Percentiles rank a stretch among this genome's conserved stretches.
Conservation (phyloP, 2,888 invertebrate genomes). For the Molorchus minor region DNA sequence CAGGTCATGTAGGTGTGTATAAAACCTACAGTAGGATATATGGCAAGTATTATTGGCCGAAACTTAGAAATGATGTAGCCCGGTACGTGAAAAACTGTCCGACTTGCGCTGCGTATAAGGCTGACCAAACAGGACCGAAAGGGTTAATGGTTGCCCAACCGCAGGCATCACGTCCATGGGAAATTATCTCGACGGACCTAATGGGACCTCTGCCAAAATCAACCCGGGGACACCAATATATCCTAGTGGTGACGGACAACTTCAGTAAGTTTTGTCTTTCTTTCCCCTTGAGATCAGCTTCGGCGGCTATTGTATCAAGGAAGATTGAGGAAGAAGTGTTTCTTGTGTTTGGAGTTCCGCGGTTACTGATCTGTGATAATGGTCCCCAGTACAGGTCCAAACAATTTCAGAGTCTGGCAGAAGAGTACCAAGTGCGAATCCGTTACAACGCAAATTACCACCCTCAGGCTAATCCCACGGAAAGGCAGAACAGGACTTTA, state of each 20-base stretch:
- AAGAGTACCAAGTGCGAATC: too few species aligned
- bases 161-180: conserved; percentile 8
- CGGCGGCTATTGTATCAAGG: not conserved
- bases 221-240: conserved; percentile 15
- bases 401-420: too few species aligned
- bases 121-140: conserved; percentile 10
- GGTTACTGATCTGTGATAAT: too few species aligned
- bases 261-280: too few species aligned
- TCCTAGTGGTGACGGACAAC: too few species aligned
- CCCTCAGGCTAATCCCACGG: not conserved
- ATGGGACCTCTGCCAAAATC: too few species aligned
- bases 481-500: not conserved
- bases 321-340: too few species aligned
- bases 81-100: conserved; percentile 3
- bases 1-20: conserved; percentile 10
- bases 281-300: conserved; percentile 2
- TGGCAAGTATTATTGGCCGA: conserved; percentile 25
- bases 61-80: conserved; percentile 17
- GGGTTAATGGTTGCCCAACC: conserved; percentile 25
- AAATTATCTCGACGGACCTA: conserved; percentile 21
- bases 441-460: too few species aligned
- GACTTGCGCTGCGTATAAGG: conserved; percentile 20
- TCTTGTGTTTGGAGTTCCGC: too few species aligned
- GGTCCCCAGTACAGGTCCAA: too few species aligned
- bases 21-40: too few species aligned